Base-by-base conservation (phyloP, 2,113 vertebrate genomes). In the Hemiscyllium ocellatum region DNA sequence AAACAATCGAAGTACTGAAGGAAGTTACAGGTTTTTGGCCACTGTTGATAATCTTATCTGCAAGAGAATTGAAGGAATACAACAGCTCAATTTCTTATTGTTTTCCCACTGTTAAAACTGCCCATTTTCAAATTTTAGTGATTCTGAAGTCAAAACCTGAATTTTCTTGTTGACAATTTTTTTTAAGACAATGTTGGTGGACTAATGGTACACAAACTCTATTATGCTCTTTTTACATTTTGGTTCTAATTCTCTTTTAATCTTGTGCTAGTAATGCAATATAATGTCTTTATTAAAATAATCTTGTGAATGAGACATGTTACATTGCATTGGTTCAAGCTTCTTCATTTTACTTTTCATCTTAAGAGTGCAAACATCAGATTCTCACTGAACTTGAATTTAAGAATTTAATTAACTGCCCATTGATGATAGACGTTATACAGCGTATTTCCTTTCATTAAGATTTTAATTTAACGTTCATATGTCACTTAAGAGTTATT, bases 331-430 rank as follows among this genome's bases (percentile, higher is more conserved):
- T 91, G 56, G 65, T 56, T 91, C 52, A 29, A 91, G 56, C 89
- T 65, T n/a, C 29, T 65, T 91, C 52, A 91, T 65, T 91, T 91
- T 26, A 91, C 89, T 65, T 91, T 91, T 91, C 65, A 91, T 91
- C 65, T n/a, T 91, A 91, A 91, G 29, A 19, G 89, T 91, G 89
- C 89, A 61, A 91, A 91, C 89, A 91, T 33, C 89, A 91, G 89
- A 91, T 61, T 91, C 61, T 15, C 56, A 66, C 89, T 91, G 56
- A 91, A 65, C 65, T 91, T 91, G 29, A 61, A 91, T 91, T 91
- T 37, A 33, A n/a, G 65, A 65, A 17, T 91, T 91, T 91, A 91
- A 91, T 91, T 91, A 91, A 91, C 89, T 91, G 89, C 89, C 61
- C 56, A 91, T 91, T 65, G 61, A 91, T 65, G 56, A 61, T 90